A percentile compares a stretch with the other conserved stretches of the same genome.
Evolutionary conservation across 1,140 invertebrate species (phyloP).

Genomic region (Leptinotarsa lineolata): DNA sequence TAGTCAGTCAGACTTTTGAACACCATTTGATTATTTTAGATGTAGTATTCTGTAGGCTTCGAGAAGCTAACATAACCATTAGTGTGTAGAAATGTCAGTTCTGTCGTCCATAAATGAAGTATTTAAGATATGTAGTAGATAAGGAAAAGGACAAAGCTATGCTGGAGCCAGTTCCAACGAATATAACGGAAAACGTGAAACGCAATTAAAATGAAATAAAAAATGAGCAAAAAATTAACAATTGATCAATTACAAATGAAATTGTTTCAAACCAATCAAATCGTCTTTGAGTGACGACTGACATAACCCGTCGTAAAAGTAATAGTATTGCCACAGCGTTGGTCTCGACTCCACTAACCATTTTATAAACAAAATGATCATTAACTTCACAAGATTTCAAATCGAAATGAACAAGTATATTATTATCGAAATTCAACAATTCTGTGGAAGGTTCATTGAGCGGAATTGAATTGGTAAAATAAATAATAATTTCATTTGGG

Average conservation of each 20-base stretch:
- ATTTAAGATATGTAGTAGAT: constrained; percentile 15
- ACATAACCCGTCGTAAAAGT: too few relatives aligned
- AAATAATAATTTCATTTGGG: too few relatives aligned
- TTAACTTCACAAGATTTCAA: constrained; percentile 46
- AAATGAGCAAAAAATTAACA: too few relatives aligned
- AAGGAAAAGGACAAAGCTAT: constrained; percentile 43
- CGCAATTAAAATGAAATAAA: constrained; percentile 38
- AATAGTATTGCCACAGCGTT: too few relatives aligned
- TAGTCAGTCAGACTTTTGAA: constrained; percentile 34
- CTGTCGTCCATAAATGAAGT: neutral
- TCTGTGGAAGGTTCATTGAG: too few relatives aligned
- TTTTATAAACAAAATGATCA: constrained; percentile 57
- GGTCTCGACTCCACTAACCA: too few relatives aligned
- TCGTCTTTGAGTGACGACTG: constrained; percentile 31
- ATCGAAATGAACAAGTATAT: too few relatives aligned
- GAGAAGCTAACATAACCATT: constrained; percentile 13
- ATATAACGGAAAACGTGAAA: constrained; percentile 40
- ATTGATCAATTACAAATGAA: too few relatives aligned
- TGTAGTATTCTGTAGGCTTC: neutral
- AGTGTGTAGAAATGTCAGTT: constrained; percentile 27
- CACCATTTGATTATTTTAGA: constrained; percentile 23
- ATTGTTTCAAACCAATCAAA: too few relatives aligned
- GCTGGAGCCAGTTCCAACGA: constrained; percentile 3
- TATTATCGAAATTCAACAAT: too few relatives aligned
- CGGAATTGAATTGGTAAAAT: too few relatives aligned